Evolutionary conservation across 2,888 invertebrate genomes (phyloP), one percentile per base, ranked within the genome.

Genomic region (Pristionchus fissidentatus): DNA sequence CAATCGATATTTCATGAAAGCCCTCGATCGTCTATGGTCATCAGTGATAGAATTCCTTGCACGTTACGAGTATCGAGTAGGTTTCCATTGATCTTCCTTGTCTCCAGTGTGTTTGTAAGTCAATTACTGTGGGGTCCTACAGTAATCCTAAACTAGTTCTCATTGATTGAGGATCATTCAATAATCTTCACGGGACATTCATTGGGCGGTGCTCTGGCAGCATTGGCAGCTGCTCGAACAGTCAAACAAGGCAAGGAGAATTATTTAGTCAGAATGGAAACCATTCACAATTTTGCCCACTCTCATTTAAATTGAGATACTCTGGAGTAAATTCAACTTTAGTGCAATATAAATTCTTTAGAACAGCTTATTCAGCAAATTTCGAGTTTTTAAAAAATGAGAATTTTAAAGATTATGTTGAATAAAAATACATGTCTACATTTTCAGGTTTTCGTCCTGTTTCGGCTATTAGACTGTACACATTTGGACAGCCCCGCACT

Each of bases 131-230:
- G 73, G 41, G 4, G 1, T 73, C 26, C 41, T n/a, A 4, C 35
- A 73, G 38, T n/a, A 29, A 8, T 73, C 43, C 29, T 32, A 1
- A 32, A 13, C 55, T 43, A 79, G 1, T 60, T 32, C 43, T 70
- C n/a, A n/a, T 70, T 41, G 5, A 87, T 87, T 49, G 84, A 90
- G 88, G 85, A 88, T 83, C 90, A 87, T 84, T 66, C 84, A 13
- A 85, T 90, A 38, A 89, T 89, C 1, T 90, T 91, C 85, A 90
- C 90, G 49, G 91, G 91, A 0, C 91, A 91, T 79, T 91, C 90
- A 3, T 87, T 91, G 15, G 91, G 91, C 19, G 91, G 91, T 1
- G 91, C 91, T 10, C 79, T 92, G 3, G 91, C 91, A 2, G 85
- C 91, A 3, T 83, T 91, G n/a, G 90, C 89, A 0, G 89, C 91